Conservation (phyloP, 2,797 vertebrate genomes). For the Darevskia mixta region DNA sequence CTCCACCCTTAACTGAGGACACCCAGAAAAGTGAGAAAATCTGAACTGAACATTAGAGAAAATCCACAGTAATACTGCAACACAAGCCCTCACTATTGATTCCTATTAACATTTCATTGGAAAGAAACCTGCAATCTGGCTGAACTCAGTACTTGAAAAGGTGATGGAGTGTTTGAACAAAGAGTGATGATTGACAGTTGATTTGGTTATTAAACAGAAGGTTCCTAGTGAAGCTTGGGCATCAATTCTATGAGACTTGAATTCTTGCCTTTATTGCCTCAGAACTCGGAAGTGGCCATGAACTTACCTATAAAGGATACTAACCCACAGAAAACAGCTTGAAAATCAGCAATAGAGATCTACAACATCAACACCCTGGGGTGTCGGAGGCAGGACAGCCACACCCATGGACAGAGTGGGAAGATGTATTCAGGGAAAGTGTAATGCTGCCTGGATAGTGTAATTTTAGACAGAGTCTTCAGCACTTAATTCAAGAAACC, state of each 20-base stretch:
- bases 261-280: background rate
- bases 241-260: background rate
- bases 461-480: background rate
- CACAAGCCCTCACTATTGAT: background rate
- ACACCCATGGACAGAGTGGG: background rate
- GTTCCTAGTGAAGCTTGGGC: background rate
- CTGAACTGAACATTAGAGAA: no score
- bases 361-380: background rate
- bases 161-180: slow-evolving; percentile 10
- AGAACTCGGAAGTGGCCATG: background rate
- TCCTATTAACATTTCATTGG: background rate
- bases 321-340: slow-evolving; percentile 19
- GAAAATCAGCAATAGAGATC: slow-evolving; percentile 6
- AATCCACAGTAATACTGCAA: background rate
- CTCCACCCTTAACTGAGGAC: background rate
- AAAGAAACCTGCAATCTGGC: slow-evolving; percentile 1
- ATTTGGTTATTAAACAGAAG: slow-evolving; percentile 13
- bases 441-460: background rate
- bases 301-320: background rate
- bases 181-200: slow-evolving; percentile 10
- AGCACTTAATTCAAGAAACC: background rate
- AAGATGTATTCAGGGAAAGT: background rate
- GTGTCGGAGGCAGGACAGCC: background rate
- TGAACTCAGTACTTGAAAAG: background rate
- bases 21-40: background rate